Evolutionary conservation across 2,888 invertebrate genomes (phyloP), one percentile per base, ranked within the genome.

Genomic region (Tenthredo mesomela): DNA sequence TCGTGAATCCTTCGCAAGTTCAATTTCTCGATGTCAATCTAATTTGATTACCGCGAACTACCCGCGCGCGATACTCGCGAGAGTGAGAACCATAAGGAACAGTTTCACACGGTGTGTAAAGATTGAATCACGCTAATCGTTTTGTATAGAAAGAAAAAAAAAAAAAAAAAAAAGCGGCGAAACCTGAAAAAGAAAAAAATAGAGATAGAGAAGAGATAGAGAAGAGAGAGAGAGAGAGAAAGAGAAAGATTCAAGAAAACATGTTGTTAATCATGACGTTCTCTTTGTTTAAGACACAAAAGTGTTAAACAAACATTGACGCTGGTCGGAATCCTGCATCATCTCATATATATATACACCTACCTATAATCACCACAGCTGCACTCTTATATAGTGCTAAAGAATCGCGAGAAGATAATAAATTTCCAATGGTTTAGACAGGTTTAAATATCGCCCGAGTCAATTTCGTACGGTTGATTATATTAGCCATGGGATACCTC

Each of bases 11-110:
- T 80, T 61, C 61, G 80, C 80, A 61, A 80, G 80, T 80, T 80
- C 80, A 80, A 80, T 80, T 40, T 80, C 21, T 80, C 37, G 33
- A 61, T 65, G 61, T 80, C 58, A 80, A 40, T 80, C 80, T 80
- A 80, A 58, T 80, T 80, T 61, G 33, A 80, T 80, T 80, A 54
- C 77, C 77, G 33, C 15, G 9, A 21, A 3, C 47, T 47, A 75
- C 37, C n/a, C n/a, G n/a, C n/a, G n/a, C 15, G 18, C 73, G 43
- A 50, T 25, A 77, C 43, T 21, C 29, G 77, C 9, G 54, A 18
- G 9, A 40, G 33, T 47, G 33, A 33, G 15, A 73, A 73, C 10
- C 40, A n/a, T n/a, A 73, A 71, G 40, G 71, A 40, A 73, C 43
- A 40, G 43, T 43, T 73, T 43, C 3, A 43, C 18, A 73, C 67